phyloP scores from a whole-genome alignment of 2,113 vertebrate species.

The Malaclemys terrapin region DNA sequence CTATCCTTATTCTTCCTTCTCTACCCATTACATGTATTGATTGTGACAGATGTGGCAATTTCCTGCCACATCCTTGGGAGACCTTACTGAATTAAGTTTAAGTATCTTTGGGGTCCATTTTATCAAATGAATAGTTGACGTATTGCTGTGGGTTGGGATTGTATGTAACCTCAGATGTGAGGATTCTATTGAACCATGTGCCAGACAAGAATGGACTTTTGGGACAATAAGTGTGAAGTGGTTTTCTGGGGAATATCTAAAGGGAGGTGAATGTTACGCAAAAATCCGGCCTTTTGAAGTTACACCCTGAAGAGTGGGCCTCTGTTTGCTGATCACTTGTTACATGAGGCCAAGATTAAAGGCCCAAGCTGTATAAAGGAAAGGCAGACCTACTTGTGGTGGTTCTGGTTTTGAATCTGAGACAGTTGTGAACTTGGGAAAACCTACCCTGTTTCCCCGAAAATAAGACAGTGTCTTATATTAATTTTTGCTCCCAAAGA shows the following conservation, averaged over 20 bases:
- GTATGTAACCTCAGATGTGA: not conserved
- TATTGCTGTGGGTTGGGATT: not conserved
- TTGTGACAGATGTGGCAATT: not conserved
- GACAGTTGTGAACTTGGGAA: not conserved
- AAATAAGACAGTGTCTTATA: too few relatives aligned
- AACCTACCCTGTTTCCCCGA: too few relatives aligned
- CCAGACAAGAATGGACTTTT: not conserved
- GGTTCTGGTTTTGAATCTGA: not conserved
- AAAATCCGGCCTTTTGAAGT: not conserved
- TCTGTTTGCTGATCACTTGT: not conserved
- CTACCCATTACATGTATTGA: not conserved
- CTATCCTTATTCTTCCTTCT: not conserved
- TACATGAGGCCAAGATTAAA: not conserved
- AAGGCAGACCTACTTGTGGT: not conserved
- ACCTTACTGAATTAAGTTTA: not conserved
- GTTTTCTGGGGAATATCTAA: not conserved
- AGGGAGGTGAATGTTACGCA: not conserved
- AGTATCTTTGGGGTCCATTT: not conserved
- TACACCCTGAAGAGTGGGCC: not conserved
- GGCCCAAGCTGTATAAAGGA: not conserved
- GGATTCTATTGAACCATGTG: not conserved
- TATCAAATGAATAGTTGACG: not conserved
- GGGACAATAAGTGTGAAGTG: not conserved
- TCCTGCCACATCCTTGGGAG: not conserved
- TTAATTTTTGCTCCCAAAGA: too few relatives aligned